phyloP scores from a whole-genome alignment of 2,797 vertebrate species.

The Eurystomus glaucurus region DNA sequence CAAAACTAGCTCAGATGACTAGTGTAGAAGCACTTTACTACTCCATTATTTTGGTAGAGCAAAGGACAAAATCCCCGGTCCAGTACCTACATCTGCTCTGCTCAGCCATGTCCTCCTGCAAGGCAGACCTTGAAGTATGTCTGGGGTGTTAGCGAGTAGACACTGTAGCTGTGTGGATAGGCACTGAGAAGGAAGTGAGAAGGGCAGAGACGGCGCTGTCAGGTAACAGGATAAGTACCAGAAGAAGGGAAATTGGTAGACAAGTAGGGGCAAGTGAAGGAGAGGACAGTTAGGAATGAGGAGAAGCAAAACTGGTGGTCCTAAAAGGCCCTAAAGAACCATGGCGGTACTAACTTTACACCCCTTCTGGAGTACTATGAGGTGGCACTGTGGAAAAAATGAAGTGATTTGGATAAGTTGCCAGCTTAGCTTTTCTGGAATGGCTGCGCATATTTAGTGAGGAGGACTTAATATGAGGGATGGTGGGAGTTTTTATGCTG shows the following conservation, averaged over 20 bases:
- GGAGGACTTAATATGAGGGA: not conserved
- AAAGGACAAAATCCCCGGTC: not conserved
- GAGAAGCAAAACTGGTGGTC: not conserved
- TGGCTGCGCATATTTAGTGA: not conserved
- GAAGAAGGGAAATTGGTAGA: not conserved
- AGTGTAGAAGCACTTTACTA: not conserved
- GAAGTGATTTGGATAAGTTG: not conserved
- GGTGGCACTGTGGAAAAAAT: not conserved
- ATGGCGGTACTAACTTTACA: rapidly evolving
- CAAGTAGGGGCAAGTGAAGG: not conserved
- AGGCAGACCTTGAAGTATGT: not conserved
- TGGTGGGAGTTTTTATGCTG: not conserved
- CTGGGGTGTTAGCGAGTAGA: not conserved
- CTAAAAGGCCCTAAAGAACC: not conserved
- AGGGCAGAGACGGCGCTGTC: rapidly evolving
- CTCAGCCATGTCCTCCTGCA: not conserved
- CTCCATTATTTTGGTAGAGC: not conserved
- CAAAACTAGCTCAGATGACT: not conserved
- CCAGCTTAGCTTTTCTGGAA: not conserved
- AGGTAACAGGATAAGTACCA: not conserved
- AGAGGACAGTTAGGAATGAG: not conserved
- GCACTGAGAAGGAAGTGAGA: not conserved
- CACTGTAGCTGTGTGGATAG: rapidly evolving
- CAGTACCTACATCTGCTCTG: not conserved
- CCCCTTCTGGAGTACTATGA: not conserved